Base-by-base conservation (phyloP, 2,113 vertebrate species). In the Crotalus helleri region DNA sequence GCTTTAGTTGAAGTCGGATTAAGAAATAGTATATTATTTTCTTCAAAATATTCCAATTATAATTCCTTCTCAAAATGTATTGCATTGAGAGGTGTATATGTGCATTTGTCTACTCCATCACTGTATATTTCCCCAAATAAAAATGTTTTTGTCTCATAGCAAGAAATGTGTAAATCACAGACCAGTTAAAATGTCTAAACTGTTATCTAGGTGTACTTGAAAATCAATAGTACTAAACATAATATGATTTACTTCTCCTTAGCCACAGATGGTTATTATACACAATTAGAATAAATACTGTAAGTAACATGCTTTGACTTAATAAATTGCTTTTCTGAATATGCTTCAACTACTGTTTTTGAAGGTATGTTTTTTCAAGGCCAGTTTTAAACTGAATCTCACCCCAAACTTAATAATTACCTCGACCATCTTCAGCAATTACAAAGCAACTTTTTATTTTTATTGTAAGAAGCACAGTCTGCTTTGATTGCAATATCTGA, bases 401-500 rank as follows among this genome's bases (percentile, higher is more conserved):
- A 13, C 57, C 86, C 74, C 61, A 1, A 5, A 1, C n/a, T 88
- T 91, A 46, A 87, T 87, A 5, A 29, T 89, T 93, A 57, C 74
- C 91, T 44, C 24, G 91, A 5, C 44, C 91, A 88, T 85, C 91
- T 33, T 88, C 26, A 64, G 10, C 1, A 93, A 15, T 88, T 5
- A 39, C 8, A 87, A 69, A 58, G 92, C 87, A 93, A 88, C 0
- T 29, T 8, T 91, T 92, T 69, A 64, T 6, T 91, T 59, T 2
- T 17, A 53, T 49, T 90, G 87, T 46, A 92, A 91, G 85, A 61
- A 91, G 87, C 91, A 46, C 26, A 54, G 8, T 88, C 57, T 69
- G 33, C 54, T 92, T 94, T n/a, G 89, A 59, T 91, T 87, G 91
- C 85, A 90, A 88, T 15, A 69, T 13, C 21, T 23, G 86, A 59